phyloP scores from a whole-genome alignment of 2,113 vertebrate species.

The Recurvirostra avosetta region DNA sequence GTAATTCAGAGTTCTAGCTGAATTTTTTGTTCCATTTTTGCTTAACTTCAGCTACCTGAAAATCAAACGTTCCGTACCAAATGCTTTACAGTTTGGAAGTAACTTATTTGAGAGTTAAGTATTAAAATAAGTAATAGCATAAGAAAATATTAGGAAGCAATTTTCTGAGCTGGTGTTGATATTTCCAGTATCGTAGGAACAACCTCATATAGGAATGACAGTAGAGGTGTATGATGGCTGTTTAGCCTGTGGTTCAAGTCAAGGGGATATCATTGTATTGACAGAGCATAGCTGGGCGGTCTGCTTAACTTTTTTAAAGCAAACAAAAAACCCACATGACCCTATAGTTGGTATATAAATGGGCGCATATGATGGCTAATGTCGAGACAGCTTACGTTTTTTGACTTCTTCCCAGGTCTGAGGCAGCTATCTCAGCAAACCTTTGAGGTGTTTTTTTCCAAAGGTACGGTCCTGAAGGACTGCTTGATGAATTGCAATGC shows the following conservation, averaged over 20 bases:
- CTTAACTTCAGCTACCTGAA: not conserved
- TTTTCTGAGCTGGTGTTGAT: not conserved
- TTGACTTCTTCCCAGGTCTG: not conserved
- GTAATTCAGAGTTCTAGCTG: not conserved
- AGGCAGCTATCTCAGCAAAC: not conserved
- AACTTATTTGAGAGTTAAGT: not conserved
- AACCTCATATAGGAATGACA: not conserved
- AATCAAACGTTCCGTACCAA: not conserved
- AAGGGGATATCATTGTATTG: not conserved
- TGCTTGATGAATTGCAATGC: not conserved
- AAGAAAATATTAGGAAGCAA: not conserved
- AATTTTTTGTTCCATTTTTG: not conserved
- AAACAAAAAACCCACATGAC: fast-evolving
- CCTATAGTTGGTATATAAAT: fast-evolving
- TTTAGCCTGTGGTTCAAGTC: too few species aligned
- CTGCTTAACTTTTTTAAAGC: not conserved
- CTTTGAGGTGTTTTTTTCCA: not conserved
- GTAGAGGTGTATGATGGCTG: not conserved
- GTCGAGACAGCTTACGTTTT: too few species aligned
- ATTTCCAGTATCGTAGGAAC: fast-evolving
- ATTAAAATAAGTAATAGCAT: not conserved
- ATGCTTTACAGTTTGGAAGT: not conserved
- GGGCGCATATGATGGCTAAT: fast-evolving
- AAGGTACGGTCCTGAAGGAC: not conserved
- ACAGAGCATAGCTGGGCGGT: not conserved